phyloP scores from a whole-genome alignment of 30 jellyfish, hydroid and myxozoan genomes.

The Rhopilema esculentum region DNA sequence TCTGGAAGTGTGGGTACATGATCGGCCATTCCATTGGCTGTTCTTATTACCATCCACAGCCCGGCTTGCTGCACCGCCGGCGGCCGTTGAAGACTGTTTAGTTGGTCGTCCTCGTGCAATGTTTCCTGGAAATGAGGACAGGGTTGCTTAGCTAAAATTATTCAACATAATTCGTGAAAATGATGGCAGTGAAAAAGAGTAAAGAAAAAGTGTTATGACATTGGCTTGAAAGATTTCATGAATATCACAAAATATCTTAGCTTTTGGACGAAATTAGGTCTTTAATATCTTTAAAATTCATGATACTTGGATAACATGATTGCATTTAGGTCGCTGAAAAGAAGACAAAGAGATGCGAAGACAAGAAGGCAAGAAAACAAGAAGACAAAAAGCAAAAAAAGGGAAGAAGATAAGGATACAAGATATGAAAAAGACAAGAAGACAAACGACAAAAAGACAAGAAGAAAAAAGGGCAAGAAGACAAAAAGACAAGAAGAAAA shows the following conservation, averaged over 20 bases:
- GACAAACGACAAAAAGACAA: too few species aligned
- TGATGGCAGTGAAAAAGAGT: too few species aligned
- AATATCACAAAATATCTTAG: too few species aligned
- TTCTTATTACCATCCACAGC: conserved; percentile 59
- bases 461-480: not conserved
- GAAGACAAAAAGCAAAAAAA: not conserved
- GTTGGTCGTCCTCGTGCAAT: conserved; percentile 37
- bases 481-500: not conserved
- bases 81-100: conserved; percentile 21
- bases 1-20: conserved; percentile 43
- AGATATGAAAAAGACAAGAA: not conserved
- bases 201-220: too few species aligned
- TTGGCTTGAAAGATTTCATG: too few species aligned
- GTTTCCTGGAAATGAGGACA: not conserved
- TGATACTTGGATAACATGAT: too few species aligned
- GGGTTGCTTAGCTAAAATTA: not conserved
- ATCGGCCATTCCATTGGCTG: conserved; percentile 17
- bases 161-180: too few species aligned
- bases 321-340: not conserved
- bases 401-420: not conserved
- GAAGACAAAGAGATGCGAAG: not conserved
- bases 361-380: not conserved
- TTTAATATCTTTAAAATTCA: too few species aligned
- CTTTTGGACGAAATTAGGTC: too few species aligned
- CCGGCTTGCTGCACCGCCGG: conserved; percentile 23